Evolutionary conservation across 2,888 invertebrate genomes (phyloP).

Genomic region (Rapana venosa): DNA sequence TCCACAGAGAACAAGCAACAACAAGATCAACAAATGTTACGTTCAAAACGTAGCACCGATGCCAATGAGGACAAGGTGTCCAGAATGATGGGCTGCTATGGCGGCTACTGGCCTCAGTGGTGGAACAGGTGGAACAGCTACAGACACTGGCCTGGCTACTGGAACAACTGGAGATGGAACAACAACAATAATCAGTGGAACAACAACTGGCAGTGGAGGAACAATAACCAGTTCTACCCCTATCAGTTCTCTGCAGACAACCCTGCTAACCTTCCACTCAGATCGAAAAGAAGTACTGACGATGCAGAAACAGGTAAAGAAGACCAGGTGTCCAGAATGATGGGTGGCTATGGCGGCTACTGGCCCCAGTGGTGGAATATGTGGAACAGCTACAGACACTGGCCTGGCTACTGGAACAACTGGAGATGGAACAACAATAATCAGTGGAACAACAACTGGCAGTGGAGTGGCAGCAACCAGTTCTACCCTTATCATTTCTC

Average conservation of each 20-base stretch:
- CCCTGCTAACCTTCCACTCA: not conserved
- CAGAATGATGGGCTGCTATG: slow-evolving; percentile 33
- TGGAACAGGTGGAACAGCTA: slow-evolving; percentile 6
- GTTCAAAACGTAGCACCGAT: slow-evolving; percentile 17
- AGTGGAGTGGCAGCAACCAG: not conserved
- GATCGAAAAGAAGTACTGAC: not conserved
- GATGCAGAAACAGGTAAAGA: not conserved
- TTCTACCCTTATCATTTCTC: not conserved
- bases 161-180: not conserved
- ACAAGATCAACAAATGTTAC: not conserved
- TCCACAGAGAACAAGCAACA: not conserved
- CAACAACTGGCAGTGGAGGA: not conserved
- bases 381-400: slow-evolving; percentile 13
- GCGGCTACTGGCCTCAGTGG: slow-evolving; percentile 33
- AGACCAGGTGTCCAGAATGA: slow-evolving; percentile 35
- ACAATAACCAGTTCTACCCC: not conserved
- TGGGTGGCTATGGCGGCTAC: slow-evolving; percentile 25
- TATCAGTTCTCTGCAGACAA: not conserved
- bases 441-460: too few relatives aligned
- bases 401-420: slow-evolving; percentile 27
- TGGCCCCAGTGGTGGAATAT: slow-evolving; percentile 32
- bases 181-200: not conserved
- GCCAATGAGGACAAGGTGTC: not conserved
- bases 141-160: slow-evolving; percentile 29
- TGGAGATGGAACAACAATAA: slow-evolving; percentile 7